Evolutionary conservation across 1,140 invertebrate genomes (phyloP).

Genomic region (Eciton burchellii): DNA sequence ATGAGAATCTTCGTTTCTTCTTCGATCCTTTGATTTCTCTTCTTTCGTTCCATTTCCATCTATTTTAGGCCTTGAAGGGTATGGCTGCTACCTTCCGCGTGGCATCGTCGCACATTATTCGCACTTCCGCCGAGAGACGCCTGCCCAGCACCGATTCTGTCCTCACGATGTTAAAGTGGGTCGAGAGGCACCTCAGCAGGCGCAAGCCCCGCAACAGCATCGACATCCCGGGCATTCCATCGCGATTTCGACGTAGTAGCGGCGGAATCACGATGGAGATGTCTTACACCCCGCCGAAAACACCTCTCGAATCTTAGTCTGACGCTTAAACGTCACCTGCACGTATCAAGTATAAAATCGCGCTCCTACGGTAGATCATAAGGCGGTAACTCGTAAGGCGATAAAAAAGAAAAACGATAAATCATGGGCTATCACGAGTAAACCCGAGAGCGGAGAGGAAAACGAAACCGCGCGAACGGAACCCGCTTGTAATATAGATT

Average conservation of each 20-base stretch:
- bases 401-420: conserved; percentile 40
- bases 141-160: conserved; percentile 95
- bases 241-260: conserved; percentile 86
- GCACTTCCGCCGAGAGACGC: conserved; percentile 93
- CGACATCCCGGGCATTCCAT: conserved; percentile 86
- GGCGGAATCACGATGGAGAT: conserved; percentile 91
- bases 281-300: conserved; percentile 85
- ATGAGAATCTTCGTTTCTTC: too few species aligned
- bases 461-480: too few species aligned
- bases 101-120: conserved; percentile 93
- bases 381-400: conserved; percentile 40
- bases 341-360: conserved; percentile 45
- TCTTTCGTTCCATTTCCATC: conserved; percentile 26
- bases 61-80: conserved; percentile 94
- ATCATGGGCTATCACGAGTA: background rate
- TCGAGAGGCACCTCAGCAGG: conserved; percentile 92
- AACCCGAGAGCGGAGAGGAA: background rate
- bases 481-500: background rate
- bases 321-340: conserved; percentile 12
- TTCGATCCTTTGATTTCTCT: too few species aligned
- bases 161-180: conserved; percentile 95
- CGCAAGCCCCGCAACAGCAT: conserved; percentile 88
- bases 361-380: conserved; percentile 39
- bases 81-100: conserved; percentile 97
- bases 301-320: conserved; percentile 70